Evolutionary conservation across 2,113 vertebrate species (phyloP).

Genomic region (Macquaria ambigua): DNA sequence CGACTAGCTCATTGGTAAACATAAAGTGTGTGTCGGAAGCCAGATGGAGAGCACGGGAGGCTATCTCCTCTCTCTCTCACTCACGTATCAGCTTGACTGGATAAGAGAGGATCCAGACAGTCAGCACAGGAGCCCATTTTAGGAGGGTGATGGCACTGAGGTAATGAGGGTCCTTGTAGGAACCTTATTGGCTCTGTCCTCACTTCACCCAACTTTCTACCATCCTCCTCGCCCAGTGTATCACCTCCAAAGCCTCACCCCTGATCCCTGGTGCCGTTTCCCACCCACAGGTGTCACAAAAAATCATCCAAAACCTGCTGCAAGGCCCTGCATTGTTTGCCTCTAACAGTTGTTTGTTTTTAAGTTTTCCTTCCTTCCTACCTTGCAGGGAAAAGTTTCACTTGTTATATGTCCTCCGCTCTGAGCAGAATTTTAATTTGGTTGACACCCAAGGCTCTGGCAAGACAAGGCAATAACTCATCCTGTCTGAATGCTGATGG

Average conservation of each 20-base stretch:
- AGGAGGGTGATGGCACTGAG: constrained; percentile 26
- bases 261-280: constrained; percentile 11
- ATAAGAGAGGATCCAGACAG: constrained; percentile 40
- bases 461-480: constrained; percentile 63
- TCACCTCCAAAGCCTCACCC: constrained; percentile 13
- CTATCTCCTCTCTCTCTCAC: constrained; percentile 51
- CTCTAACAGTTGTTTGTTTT: constrained; percentile 16
- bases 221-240: neutral
- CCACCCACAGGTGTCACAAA: constrained; percentile 11
- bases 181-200: constrained; percentile 33
- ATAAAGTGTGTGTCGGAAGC: constrained; percentile 50
- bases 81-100: constrained; percentile 37
- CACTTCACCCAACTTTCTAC: constrained; percentile 3
- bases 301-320: constrained; percentile 19
- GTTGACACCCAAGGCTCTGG: constrained; percentile 48
- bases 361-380: constrained; percentile 15
- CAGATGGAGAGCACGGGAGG: constrained; percentile 56
- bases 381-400: constrained; percentile 31
- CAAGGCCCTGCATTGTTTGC: constrained; percentile 18
- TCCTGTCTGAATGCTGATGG: constrained; percentile 72
- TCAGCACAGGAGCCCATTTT: constrained; percentile 43
- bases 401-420: constrained; percentile 14
- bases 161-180: constrained; percentile 42
- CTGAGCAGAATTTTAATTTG: constrained; percentile 58
- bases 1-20: constrained; percentile 64